Evolutionary conservation across 2,797 vertebrate species (phyloP), one percentile per base, ranked within the genome.

Genomic region (Acipenser ruthenus): DNA sequence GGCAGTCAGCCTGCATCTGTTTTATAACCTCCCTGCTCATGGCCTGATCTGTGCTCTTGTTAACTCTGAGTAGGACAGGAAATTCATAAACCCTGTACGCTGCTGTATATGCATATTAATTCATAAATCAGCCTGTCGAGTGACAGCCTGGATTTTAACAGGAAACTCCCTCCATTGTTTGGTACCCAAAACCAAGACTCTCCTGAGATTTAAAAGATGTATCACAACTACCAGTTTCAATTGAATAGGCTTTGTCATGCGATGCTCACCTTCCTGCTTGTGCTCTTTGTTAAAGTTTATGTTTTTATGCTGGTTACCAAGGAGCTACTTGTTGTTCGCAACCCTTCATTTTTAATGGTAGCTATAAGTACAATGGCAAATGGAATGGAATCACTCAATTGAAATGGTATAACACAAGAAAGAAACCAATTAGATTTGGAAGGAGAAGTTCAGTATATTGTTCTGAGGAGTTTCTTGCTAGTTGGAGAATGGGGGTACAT

Each of bases 81-180:
- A 62, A 62, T 62, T 23, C 18, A 10, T 9, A 47, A 37, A 23
- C 60, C 47, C 10, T 37, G 8, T 18, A 48, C 18, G 10, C 60
- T 62, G 2, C 10, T 62, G 59, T 61, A 52, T 62, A 55, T 48
- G 51, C 12, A 62, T 15, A 5, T 7, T 23, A 51, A 51, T 55
- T 52, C 7, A 62, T 55, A 37, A 68, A 74, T 77, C 72, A 77
- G 66, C 66, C 69, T 70, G 70, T 68, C 74, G 75, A 70, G 64
- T 62, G 62, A 64, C 63, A 59, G 73, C 77, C 80, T 81, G 77
- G 72, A 78, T 72, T 84, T 73, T 64, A 74, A 74, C 75, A 82
- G 86, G 83, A 86, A 87, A 88, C 84, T 64, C 77, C 79, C 77
- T 83, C 76, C 66, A 87, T 88, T 89, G 88, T 89, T 84, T 74